Evolutionary conservation across 2,888 invertebrate species (phyloP).

Genomic region (Cetonia aurata): DNA sequence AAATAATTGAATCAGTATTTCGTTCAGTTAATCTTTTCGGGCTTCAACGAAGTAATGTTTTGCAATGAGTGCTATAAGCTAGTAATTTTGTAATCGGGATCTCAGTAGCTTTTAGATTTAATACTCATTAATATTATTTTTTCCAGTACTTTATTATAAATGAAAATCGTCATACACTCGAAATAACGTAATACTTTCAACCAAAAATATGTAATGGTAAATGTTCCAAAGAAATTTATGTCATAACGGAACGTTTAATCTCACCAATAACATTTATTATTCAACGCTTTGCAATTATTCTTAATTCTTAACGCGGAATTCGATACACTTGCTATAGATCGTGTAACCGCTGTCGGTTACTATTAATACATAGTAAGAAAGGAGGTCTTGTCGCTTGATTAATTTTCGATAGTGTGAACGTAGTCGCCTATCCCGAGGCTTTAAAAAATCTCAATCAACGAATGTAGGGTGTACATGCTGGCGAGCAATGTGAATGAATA

Average conservation of each 20-base stretch:
- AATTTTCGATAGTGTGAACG: slow-evolving; percentile 4
- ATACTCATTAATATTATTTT: no score
- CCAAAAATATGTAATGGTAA: no score
- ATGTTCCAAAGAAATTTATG: background rate
- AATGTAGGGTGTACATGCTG: background rate
- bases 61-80: no score
- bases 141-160: no score
- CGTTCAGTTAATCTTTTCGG: no score
- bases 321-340: background rate
- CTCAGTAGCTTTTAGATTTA: no score
- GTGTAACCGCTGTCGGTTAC: background rate
- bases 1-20: slow-evolving; percentile 16
- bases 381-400: slow-evolving; percentile 11
- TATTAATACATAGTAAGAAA: slow-evolving; percentile 1
- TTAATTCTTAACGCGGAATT: background rate
- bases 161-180: no score
- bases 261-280: background rate
- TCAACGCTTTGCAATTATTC: background rate
- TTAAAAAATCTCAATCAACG: slow-evolving; percentile 4
- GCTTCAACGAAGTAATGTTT: no score
- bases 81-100: no score
- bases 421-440: background rate
- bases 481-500: background rate
- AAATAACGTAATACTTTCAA: no score
- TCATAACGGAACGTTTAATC: background rate